These are phyloP conservation scores for Tursiops truncatus DNA, from an alignment of 2,113 vertebrate genomes.

Conservation along the genomic window DNA sequence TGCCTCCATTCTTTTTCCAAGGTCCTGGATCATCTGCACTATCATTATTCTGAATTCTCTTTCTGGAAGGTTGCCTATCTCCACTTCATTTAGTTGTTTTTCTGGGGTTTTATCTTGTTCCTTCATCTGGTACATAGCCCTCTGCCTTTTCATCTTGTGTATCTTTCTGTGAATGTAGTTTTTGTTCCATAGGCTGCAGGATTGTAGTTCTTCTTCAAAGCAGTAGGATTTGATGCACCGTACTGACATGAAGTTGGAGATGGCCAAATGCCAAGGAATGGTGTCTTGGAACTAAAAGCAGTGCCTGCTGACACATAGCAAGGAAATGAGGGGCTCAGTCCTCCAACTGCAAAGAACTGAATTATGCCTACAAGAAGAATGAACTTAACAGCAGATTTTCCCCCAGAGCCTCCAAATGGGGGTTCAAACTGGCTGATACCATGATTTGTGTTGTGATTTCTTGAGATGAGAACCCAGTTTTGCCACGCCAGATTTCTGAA, in stretches of 20 bases:
- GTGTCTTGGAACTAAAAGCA: background rate
- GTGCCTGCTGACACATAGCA: background rate
- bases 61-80: too few relatives aligned
- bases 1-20: too few relatives aligned
- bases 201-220: background rate
- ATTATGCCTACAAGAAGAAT: background rate
- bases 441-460: background rate
- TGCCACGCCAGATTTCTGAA: background rate
- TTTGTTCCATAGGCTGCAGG: too few relatives aligned
- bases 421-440: background rate
- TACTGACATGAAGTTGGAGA: background rate
- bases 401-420: background rate
- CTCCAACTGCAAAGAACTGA: background rate
- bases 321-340: background rate
- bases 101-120: too few relatives aligned
- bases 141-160: too few relatives aligned
- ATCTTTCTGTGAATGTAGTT: too few relatives aligned
- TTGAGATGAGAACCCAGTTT: background rate
- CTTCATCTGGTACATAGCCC: too few relatives aligned
- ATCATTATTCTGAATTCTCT: too few relatives aligned
- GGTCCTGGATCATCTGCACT: too few relatives aligned
- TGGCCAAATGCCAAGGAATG: background rate
- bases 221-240: background rate
- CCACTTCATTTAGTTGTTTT: too few relatives aligned
- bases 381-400: background rate